Base-by-base conservation (phyloP, 2,888 invertebrate species). In the Torymus texanus region DNA sequence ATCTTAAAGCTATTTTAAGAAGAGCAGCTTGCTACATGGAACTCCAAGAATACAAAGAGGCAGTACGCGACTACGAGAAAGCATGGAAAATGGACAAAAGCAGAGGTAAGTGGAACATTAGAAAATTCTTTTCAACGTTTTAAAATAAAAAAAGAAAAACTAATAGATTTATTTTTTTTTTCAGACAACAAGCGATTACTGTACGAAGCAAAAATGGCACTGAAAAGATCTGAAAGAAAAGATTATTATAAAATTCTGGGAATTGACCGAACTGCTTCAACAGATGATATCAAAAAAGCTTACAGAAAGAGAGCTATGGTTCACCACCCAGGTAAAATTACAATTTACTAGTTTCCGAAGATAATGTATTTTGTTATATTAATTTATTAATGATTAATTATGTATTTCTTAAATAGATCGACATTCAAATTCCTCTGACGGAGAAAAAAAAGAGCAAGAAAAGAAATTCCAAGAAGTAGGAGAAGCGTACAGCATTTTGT, bases 201-300 rank as follows among this genome's bases (percentile, higher is more conserved):
- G 59, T 94, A 95, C 85, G 96, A 97, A 85, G 97, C 98, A 5
- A 97, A 98, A 91, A 88, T 96, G 80, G 95, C 95, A 24, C 91
- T 98, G 78, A 98, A 98, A 89, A 95, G 94, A 88, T 97, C 97
- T 4, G 97, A 97, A 91, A 94, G 97, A 83, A 98, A 98, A 92
- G 98, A 98, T 89, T 98, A 98, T 89, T 98, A 98, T 88, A 98
- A 97, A 91, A 97, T 98, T 84, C 92, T 98, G 78, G 97, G 97
- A 4, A 92, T 98, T 14, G 93, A 94, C 2, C 95, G 95, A 87
- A 93, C 91, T 84, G 97, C 98, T 0, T 94, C 94, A 0, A 96
- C 96, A 29, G 97, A 97, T 87, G 98, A 98, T 86, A 97, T 98
- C 78, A 98, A 97, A 89, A 98, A 97, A 90, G 98, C 98, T 1